Conservation (phyloP, 2,888 invertebrate genomes). For the Drosophila mayaguana region DNA sequence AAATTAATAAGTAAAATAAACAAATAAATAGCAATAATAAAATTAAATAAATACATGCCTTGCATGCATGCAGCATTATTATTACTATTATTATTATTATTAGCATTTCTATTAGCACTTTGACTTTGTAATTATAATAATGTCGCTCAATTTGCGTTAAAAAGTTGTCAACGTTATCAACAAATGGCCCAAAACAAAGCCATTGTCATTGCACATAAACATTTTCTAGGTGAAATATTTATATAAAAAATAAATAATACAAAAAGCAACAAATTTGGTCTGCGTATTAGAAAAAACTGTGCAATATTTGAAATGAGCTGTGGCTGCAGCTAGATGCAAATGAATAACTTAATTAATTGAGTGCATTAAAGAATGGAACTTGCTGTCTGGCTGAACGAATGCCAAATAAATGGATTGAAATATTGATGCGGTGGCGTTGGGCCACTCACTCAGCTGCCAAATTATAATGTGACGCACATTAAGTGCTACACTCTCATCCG, state of each 20-base stretch:
- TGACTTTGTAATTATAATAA: constrained; percentile 30
- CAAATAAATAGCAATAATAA: neutral
- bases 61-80: neutral
- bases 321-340: constrained; percentile 8
- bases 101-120: constrained; percentile 19
- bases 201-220: constrained; percentile 32
- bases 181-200: constrained; percentile 20
- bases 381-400: constrained; percentile 21
- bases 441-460: constrained; percentile 67
- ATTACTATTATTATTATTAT: constrained; percentile 8
- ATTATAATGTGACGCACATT: constrained; percentile 74
- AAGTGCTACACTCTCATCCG: constrained; percentile 61
- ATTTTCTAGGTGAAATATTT: constrained; percentile 17
- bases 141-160: constrained; percentile 14
- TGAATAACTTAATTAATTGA: constrained; percentile 47
- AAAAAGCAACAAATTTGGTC: constrained; percentile 32
- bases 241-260: neutral
- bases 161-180: constrained; percentile 33
- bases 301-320: constrained; percentile 38
- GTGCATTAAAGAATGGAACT: constrained; percentile 39
- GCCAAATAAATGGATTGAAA: constrained; percentile 38
- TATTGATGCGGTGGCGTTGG: constrained; percentile 47
- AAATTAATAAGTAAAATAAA: no score
- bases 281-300: neutral
- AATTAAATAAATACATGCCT: no score